Percentiles rank a stretch among this genome's conserved stretches.
These are phyloP conservation scores for Urocolius indicus DNA, from an alignment of 2,113 vertebrate genomes.

Conservation along the genomic window DNA sequence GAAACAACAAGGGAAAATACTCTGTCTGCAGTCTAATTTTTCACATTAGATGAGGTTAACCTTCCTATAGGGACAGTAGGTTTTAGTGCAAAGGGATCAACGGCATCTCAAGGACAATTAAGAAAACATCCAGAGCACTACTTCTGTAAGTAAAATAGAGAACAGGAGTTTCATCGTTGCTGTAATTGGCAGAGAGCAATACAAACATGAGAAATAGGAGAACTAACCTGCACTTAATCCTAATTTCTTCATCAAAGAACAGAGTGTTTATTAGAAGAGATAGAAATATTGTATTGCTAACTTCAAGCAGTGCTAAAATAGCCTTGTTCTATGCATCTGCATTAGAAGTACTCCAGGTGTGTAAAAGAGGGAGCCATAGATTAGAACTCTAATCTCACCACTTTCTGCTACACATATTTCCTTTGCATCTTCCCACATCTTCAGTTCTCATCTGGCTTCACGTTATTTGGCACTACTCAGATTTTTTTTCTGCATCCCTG, in stretches of 20 bases:
- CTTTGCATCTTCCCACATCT: background rate
- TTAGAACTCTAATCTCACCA: background rate
- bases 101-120: background rate
- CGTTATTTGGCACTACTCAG: background rate
- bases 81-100: background rate
- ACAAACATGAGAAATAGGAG: background rate
- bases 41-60: background rate
- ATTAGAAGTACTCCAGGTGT: background rate
- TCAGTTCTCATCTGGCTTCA: background rate
- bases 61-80: background rate
- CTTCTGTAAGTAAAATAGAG: background rate
- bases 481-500: background rate
- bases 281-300: background rate
- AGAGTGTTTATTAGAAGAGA: background rate
- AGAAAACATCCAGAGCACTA: background rate
- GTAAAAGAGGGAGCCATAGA: background rate
- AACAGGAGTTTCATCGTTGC: background rate
- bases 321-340: background rate
- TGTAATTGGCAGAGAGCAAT: background rate
- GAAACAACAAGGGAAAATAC: background rate
- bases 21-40: background rate
- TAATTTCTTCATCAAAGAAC: background rate
- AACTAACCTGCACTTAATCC: background rate
- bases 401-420: background rate
- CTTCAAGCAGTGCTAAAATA: background rate